phyloP scores from a whole-genome alignment of 2,797 vertebrate genomes.

The Helarctos malayanus region DNA sequence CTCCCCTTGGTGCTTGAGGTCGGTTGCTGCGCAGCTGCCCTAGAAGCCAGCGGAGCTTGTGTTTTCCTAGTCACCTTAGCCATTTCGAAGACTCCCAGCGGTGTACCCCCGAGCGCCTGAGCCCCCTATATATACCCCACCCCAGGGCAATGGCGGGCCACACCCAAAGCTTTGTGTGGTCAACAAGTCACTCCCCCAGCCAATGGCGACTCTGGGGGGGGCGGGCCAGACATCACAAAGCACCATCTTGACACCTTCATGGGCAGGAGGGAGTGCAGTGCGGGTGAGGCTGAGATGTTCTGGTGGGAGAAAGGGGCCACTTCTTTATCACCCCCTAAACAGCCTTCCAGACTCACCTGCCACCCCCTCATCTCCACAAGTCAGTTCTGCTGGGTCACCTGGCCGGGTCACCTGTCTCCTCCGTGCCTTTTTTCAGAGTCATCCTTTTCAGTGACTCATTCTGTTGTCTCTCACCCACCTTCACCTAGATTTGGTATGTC shows the following conservation, averaged over 20 bases:
- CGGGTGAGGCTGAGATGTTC: background rate
- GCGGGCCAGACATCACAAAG: background rate
- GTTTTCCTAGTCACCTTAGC: background rate
- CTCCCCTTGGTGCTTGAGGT: background rate
- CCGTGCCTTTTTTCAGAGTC: background rate
- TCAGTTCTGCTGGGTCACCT: background rate
- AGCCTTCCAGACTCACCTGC: background rate
- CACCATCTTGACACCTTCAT: background rate
- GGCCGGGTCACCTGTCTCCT: background rate
- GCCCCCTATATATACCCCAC: background rate
- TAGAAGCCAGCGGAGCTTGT: background rate
- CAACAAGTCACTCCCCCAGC: background rate
- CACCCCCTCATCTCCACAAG: background rate
- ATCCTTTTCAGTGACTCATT: background rate
- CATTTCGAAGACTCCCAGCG: background rate
- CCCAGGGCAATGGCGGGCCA: background rate
- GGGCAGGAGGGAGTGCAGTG: background rate
- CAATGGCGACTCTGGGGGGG: background rate
- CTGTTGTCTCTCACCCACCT: background rate
- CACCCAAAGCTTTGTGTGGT: background rate
- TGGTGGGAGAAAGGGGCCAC: background rate
- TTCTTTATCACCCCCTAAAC: background rate
- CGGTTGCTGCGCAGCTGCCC: background rate
- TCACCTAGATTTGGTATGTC: background rate
- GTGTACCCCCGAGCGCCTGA: background rate